Evolutionary conservation across 2,113 vertebrate species (phyloP), one percentile per base, ranked within the genome.

Genomic region (Otus sunia): DNA sequence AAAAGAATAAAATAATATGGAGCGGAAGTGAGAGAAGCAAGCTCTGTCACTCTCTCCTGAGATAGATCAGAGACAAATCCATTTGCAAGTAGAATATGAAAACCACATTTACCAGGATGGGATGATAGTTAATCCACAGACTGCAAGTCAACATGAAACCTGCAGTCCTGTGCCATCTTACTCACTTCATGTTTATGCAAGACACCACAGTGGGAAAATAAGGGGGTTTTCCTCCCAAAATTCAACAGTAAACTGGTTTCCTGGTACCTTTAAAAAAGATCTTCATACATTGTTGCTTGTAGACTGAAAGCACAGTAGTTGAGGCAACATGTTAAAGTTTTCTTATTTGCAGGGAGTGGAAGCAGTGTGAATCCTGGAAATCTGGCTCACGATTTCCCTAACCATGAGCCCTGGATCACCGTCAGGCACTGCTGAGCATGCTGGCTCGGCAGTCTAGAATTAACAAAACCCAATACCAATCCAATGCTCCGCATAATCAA

Each of bases 161-260:
- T 17, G 0, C 0, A 2, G 23, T 47, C 15, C 22, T 71, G 16
- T 62, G 36, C 30, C 62, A 63, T 20, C 34, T 37, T 50, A 37
- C 15, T 56, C 34, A 17, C 22, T 12, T 62, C 3, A 4, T 2
- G 9, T 27, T 64, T 43, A 49, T 22, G 11, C 45, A 75, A 92
- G 47, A 32, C 21, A 64, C 14, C 16, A 63, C 15, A 68, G 17
- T 22, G 17, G n/a, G 13, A 64, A 89, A 95, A 80, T 2, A 52
- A 0, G 4, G 7, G 7, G 7, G 1, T 2, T 66, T 21, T 18
- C 12, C 4, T 11, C 20, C 2, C 1, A 47, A 47, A 89, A 94
- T n/a, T 59, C 29, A 56, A 66, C 16, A 45, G 18, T 19, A 60
- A 90, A 71, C 6, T 58, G 39, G 5, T 49, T 90, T 45, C 16